Evolutionary conservation across 2,797 vertebrate species (phyloP), one percentile per base, ranked within the genome.

Genomic region (Aplochiton taeniatus): DNA sequence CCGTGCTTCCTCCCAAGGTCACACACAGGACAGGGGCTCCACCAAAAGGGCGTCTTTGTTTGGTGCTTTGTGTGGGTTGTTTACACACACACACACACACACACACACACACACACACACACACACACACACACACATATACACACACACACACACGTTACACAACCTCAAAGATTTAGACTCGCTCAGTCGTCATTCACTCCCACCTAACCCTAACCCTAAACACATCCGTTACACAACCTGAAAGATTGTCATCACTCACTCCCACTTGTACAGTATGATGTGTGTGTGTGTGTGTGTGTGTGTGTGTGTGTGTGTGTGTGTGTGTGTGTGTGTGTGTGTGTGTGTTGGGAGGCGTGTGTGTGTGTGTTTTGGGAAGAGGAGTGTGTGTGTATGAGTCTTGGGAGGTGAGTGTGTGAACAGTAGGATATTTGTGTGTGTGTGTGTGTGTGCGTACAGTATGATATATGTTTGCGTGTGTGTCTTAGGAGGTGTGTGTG

Each of bases 1-100:
- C 73, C 69, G 1, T 85, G 81, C 46, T 20, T 69, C 73, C 83
- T 49, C 46, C 71, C 18, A 73, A 62, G 84, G 78, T 90, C 86
- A 89, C 65, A 55, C 63, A 62, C 8, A 1, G 89, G 88, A 85
- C 87, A 84, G 53, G 60, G 41, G 11, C 82, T 83, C 78, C 85
- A 78, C 80, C 77, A 84, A 31, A 3, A 31, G 80, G 85, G 78
- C 78, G 73, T 69, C 63, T 87, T 88, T 87, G 76, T 83, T 63
- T 53, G 51, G 41, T 13, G 63, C 65, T 61, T 51, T 9, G 67
- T 80, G 77, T 56, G 19, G 14, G 13, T 20, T 70, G 63, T 58
- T 52, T 42, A 58, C 50, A 43, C 47, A 65, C 78, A 75, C 78
- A 78, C 42, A 8, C 11, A 9, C 8, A 19, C 52, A 54, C 17